These are phyloP conservation scores for Calyptomena viridis DNA, from an alignment of 2,113 vertebrate genomes.

Conservation along the genomic window DNA sequence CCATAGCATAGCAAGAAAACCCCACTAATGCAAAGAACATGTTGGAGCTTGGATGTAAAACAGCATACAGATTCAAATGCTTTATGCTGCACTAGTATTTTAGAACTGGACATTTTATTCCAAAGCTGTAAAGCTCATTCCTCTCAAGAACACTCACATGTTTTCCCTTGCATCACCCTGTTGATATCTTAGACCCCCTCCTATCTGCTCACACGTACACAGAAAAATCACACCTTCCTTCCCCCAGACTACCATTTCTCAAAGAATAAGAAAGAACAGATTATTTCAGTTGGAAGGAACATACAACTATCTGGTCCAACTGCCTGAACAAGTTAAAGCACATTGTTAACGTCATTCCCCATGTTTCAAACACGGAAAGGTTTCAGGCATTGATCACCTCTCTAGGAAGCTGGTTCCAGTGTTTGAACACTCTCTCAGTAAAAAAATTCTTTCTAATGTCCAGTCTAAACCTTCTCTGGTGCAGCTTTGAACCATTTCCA, in stretches of 20 bases:
- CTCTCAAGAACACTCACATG: neutral
- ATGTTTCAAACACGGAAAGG: neutral
- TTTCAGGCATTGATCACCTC: neutral
- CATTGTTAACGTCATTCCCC: neutral
- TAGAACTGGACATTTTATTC: neutral
- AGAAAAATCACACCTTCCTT: neutral
- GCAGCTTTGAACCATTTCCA: neutral
- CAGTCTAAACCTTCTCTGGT: neutral
- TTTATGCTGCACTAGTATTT: neutral
- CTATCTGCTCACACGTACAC: neutral
- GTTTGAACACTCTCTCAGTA: neutral
- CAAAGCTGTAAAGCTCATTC: neutral
- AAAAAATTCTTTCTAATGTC: neutral
- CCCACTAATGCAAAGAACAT: neutral
- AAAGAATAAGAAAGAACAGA: neutral
- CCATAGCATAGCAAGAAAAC: neutral
- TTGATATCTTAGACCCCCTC: neutral
- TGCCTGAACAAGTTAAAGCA: neutral
- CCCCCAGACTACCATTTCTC: neutral
- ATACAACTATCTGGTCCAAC: neutral
- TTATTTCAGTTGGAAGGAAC: neutral
- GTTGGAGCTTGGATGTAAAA: neutral
- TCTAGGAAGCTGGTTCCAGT: neutral
- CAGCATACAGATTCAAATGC: neutral
- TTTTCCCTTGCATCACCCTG: neutral